Conservation (phyloP, 2,113 vertebrate genomes). For the Porphyrio hochstetteri region DNA sequence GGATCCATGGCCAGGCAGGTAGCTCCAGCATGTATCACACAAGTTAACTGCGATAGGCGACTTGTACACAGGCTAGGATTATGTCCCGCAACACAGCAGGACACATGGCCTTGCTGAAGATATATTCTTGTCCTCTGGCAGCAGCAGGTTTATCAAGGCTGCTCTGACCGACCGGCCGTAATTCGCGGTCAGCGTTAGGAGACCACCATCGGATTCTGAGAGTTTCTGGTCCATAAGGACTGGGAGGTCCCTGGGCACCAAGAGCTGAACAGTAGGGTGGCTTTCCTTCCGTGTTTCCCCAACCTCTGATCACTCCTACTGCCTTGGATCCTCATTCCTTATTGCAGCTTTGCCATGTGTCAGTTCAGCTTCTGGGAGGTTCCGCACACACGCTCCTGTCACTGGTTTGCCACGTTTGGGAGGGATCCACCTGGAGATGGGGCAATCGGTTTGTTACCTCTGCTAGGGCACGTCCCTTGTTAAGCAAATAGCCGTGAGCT, state of each 20-base stretch:
- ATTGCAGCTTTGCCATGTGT: background rate
- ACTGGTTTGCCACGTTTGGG: background rate
- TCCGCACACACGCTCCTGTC: background rate
- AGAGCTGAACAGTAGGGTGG: background rate
- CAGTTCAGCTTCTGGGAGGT: background rate
- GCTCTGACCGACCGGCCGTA: background rate
- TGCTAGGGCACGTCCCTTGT: background rate
- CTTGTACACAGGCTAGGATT: background rate
- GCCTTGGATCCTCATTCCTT: background rate
- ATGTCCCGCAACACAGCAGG: background rate
- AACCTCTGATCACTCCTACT: background rate
- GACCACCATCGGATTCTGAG: background rate
- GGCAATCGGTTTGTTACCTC: background rate
- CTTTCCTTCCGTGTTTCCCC: background rate
- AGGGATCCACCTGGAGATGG: background rate
- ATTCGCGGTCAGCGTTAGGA: background rate
- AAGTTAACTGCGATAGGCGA: background rate
- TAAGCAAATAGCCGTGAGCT: background rate
- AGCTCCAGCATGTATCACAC: background rate
- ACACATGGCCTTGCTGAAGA: conserved; percentile 6
- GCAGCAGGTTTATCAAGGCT: conserved; percentile 5
- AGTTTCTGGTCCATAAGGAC: background rate
- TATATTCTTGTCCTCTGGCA: conserved; percentile 10
- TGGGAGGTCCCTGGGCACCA: background rate
- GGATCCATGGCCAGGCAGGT: background rate